phyloP scores from a whole-genome alignment of 2,113 vertebrate genomes.

The Oreochromis tanganicae region DNA sequence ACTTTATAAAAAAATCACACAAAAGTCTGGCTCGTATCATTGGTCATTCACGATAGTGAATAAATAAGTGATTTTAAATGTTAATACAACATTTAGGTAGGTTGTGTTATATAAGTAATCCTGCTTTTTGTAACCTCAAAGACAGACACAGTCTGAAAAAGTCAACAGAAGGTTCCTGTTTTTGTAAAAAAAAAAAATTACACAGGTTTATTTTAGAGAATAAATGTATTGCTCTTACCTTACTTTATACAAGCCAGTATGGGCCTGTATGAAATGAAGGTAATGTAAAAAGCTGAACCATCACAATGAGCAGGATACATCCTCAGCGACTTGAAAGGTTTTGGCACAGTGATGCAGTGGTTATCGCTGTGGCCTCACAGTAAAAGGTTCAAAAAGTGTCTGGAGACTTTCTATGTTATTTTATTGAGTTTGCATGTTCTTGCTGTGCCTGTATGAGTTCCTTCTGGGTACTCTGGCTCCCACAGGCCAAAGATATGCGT shows the following conservation, averaged over 20 bases:
- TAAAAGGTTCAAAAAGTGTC: neutral
- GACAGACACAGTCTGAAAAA: neutral
- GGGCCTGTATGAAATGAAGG: neutral
- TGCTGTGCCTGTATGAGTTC: neutral
- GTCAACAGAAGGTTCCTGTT: neutral
- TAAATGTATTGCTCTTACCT: accelerated
- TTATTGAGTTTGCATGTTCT: neutral
- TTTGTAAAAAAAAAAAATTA: neutral
- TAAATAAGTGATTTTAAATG: neutral
- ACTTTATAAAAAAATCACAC: accelerated
- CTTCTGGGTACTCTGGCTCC: neutral
- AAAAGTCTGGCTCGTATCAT: neutral
- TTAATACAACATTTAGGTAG: neutral
- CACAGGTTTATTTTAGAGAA: neutral
- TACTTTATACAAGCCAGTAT: neutral
- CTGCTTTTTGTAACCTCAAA: neutral
- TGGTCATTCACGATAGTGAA: neutral
- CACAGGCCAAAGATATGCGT: neutral
- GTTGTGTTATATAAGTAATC: neutral
- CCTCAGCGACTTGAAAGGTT: neutral
- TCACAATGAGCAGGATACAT: neutral
- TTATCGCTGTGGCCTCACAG: neutral
- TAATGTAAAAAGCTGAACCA: neutral
- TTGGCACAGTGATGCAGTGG: neutral
- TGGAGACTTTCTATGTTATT: neutral